Base-by-base conservation (phyloP, 1,140 invertebrate genomes). In the Anthonomus grandis region DNA sequence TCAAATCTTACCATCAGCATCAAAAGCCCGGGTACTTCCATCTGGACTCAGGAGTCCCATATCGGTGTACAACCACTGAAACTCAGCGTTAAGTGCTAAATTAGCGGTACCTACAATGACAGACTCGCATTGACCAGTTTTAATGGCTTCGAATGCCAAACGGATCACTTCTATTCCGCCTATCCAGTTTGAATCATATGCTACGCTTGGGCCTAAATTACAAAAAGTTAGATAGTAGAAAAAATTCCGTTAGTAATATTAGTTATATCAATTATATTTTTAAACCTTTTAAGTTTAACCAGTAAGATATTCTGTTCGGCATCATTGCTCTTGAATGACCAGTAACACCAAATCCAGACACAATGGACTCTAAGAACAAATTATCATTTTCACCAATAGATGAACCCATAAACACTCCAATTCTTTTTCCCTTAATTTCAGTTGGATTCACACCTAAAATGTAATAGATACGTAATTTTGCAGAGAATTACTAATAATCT, bases 141-240 rank as follows among this genome's bases (percentile, higher is more conserved):
- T 72, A 15, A 90, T 83, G 18, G 82, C 78, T 37, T 76, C 70
- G 23, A 83, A 76, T 12, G 84, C 87, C 57, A 84, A 75, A 60
- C 81, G 74, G 12, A 90, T 65, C 5, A 84, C 83, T 62, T 87
- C 73, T 12, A 87, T 71, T 58, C 84, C 85, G 5, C 85, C 84
- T 3, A 83, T 81, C 76, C 86, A 90, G 10, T 85, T 85, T 19
- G 83, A 84, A 68, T 90, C 86, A 36, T 87, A 78, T 2, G 82
- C 75, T 64, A 79, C 86, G 69, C 85, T 87, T 0, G 87, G 86
- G 55, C 86, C 85, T 83, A 62, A 41, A 70, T n/a, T n/a, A n/a
- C n/a, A n/a, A n/a, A n/a, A n/a, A n/a, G n/a, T n/a, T n/a, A n/a
- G n/a, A n/a, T n/a, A n/a, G 6, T 31, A 31, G 6, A 8, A 31